These are phyloP conservation scores for Trematocara unimaculatum DNA, from an alignment of 2,113 vertebrate species.

Conservation along the genomic window DNA sequence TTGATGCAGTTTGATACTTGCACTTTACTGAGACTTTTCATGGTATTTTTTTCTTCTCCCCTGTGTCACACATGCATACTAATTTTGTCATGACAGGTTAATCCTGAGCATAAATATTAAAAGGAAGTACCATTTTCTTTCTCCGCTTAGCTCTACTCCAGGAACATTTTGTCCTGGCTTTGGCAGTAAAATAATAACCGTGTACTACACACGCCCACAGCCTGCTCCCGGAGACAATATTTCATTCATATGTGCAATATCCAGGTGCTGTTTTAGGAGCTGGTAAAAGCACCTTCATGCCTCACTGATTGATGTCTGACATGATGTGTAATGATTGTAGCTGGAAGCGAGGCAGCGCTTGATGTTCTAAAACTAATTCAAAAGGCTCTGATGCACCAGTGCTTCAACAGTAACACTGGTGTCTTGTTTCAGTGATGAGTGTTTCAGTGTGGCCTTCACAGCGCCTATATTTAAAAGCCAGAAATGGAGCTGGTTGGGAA, in stretches of 20 bases:
- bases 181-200: background rate
- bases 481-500: background rate
- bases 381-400: background rate
- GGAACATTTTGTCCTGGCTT: background rate
- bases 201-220: background rate
- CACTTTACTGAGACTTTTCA: background rate
- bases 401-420: background rate
- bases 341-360: background rate
- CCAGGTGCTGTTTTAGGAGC: background rate
- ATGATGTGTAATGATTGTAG: background rate
- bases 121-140: background rate
- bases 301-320: background rate
- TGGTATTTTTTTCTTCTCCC: background rate
- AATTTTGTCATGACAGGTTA: background rate
- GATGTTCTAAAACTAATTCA: background rate
- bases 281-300: background rate
- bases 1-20: background rate
- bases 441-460: background rate
- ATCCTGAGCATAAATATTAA: background rate
- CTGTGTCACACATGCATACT: background rate
- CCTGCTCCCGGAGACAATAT: background rate
- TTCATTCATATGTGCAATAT: background rate
- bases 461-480: background rate
- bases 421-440: background rate
- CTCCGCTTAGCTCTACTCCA: background rate